Base-by-base conservation (phyloP, 1,140 invertebrate species). In the Episyrphus balteatus region DNA sequence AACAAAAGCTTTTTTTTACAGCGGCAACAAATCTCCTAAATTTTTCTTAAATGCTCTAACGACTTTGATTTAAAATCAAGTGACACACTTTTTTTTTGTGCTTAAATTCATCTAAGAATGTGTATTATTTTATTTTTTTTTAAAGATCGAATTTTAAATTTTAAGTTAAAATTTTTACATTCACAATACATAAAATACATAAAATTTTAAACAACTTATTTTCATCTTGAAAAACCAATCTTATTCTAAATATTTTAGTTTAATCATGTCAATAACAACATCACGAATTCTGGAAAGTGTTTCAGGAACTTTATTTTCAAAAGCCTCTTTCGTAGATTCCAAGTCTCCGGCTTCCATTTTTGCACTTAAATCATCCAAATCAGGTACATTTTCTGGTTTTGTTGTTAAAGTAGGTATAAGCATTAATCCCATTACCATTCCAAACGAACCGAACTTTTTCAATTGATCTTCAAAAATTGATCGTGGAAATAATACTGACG, bases 401-500 rank as follows among this genome's bases (percentile, higher is more conserved):
- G 56, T 53, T 5, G 65, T 59, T 8, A 65, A 51, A 6, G 68
- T 58, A 2, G 63, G 68, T 17, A 71, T 46, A 11, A 69, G 47
- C 55, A 70, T 57, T 49, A 70, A 58, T 21, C 59, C 57, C 11
- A 71, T 51, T 0, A 60, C 49, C 15, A 70, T 33, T 9, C 70
- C 71, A 32, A 60, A 65, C 10, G 62, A 62, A 8, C 58, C 48
- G 42, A 61, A 66, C 8, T 49, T 54, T 8, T 55, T 62, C 53
- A 69, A 53, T 26, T 74, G 64, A 5, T 61, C 44, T 30, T 56
- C 36, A 18, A 78, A 74, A 18, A 67, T 55, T 7, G 48, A 31
- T 14, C 54, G 62, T 0, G 76, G 71, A 54, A 73, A 74, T 10
- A 76, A 51, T 26, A 73, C 55, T 1, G 71, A 55, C 1, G 71